phyloP scores from a whole-genome alignment of 2,113 vertebrate species.

The Halcyon senegalensis region DNA sequence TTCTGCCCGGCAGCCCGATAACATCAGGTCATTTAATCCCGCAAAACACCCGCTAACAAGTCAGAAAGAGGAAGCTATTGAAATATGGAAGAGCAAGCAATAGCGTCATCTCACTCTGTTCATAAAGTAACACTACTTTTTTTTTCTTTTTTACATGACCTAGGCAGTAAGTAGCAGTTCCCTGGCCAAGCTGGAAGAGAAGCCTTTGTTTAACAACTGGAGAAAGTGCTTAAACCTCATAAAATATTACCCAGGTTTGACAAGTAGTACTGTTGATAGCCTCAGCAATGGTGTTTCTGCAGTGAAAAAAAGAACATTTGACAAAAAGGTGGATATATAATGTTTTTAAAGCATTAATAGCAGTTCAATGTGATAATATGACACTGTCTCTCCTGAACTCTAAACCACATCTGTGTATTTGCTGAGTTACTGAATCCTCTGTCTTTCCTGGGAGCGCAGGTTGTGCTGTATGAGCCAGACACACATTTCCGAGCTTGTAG shows the following conservation, averaged over 20 bases:
- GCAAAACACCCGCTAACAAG: constrained; percentile 3
- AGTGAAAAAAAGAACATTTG: not conserved
- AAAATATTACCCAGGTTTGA: not conserved
- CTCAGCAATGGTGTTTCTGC: not conserved
- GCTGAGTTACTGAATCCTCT: not conserved
- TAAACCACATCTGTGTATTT: not conserved
- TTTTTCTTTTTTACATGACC: not conserved
- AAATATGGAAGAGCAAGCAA: not conserved
- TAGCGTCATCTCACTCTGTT: not conserved
- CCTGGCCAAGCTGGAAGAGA: not conserved
- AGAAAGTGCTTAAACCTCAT: not conserved
- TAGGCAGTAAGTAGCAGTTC: not conserved
- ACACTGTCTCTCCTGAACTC: not conserved
- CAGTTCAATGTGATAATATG: not conserved
- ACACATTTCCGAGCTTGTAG: not conserved
- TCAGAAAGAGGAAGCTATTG: constrained; percentile 24
- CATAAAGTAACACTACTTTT: not conserved
- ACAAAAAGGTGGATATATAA: not conserved
- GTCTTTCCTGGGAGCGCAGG: not conserved
- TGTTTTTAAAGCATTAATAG: not conserved
- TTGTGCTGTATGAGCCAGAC: not conserved
- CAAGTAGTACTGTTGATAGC: not conserved
- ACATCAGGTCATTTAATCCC: constrained; percentile 43
- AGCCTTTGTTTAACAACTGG: constrained; percentile 14
- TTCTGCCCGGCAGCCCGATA: not conserved